These are phyloP conservation scores for Astropecten irregularis DNA, from an alignment of 53 echinoderm and acorn worm species.

Conservation along the genomic window DNA sequence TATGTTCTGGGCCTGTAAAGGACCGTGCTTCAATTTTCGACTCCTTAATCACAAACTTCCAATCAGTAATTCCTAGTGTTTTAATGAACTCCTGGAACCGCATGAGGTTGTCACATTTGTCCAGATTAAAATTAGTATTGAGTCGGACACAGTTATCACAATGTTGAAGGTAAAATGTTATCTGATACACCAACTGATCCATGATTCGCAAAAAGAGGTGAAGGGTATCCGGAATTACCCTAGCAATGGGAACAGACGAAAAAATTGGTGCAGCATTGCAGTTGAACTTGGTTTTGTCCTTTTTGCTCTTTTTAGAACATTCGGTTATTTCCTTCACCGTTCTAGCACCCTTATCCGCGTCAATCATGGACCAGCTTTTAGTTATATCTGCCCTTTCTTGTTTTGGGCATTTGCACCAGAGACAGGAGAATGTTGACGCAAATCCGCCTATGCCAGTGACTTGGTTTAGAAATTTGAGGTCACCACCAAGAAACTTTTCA, in stretches of 20 bases:
- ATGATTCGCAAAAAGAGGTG: constrained; percentile 64
- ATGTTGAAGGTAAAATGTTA: constrained; percentile 44
- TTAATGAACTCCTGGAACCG: constrained; percentile 53
- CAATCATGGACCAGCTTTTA: constrained; percentile 69
- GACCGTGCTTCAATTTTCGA: constrained; percentile 27
- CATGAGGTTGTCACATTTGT: constrained; percentile 35
- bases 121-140: constrained; percentile 4
- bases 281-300: constrained; percentile 49
- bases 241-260: constrained; percentile 46
- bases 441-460: constrained; percentile 74
- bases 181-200: constrained; percentile 68
- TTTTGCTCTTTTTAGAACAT: constrained; percentile 37
- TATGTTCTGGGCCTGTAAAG: constrained; percentile 49
- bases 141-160: constrained; percentile 44
- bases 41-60: constrained; percentile 24
- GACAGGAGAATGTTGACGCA: constrained; percentile 59
- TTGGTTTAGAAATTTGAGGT: constrained; percentile 73
- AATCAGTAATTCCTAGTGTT: constrained; percentile 30
- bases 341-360: constrained; percentile 48
- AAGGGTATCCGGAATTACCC: constrained; percentile 30
- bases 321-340: constrained; percentile 60
- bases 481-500: constrained; percentile 62
- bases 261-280: constrained; percentile 48
- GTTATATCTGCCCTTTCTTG: constrained; percentile 40
- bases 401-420: constrained; percentile 74